These are phyloP conservation scores for Orchestes rusci DNA, from an alignment of 2,888 invertebrate genomes.

Conservation along the genomic window DNA sequence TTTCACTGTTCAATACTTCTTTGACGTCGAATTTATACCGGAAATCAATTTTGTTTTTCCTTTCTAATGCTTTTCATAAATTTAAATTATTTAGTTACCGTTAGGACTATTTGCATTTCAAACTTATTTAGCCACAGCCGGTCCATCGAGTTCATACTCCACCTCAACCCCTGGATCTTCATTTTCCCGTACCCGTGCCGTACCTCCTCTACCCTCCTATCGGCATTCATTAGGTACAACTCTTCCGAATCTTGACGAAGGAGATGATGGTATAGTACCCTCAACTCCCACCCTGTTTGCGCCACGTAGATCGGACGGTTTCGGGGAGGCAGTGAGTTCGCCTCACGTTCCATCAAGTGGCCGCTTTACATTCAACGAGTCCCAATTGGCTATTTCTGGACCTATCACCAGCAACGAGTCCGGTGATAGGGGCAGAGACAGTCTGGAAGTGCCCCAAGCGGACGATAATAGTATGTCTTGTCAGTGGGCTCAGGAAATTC, in stretches of 20 bases:
- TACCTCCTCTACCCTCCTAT: conserved; percentile 46
- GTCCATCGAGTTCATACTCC: conserved; percentile 34
- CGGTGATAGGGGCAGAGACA: conserved; percentile 28
- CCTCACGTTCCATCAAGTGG: conserved; percentile 63
- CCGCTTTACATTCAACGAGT: conserved; percentile 60
- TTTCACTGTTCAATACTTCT: too few relatives aligned
- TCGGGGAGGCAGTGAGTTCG: conserved; percentile 87
- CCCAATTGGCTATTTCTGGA: conserved; percentile 30
- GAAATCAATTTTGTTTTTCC: too few relatives aligned
- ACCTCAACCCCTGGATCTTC: conserved; percentile 39
- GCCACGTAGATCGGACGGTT: conserved; percentile 75
- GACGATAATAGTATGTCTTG: conserved; percentile 43
- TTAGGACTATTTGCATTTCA: too few relatives aligned
- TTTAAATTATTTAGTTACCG: too few relatives aligned
- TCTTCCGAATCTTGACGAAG: conserved; percentile 41
- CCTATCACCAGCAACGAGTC: conserved; percentile 4
- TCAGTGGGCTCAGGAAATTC: conserved; percentile 20
- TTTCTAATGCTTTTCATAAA: too few relatives aligned
- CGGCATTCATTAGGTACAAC: conserved; percentile 35
- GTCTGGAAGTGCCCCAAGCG: conserved; percentile 36
- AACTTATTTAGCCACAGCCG: conserved; percentile 9
- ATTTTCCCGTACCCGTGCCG: conserved; percentile 48
- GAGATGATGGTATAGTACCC: conserved; percentile 74
- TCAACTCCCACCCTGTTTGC: conserved; percentile 83
- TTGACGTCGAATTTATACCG: too few relatives aligned